Evolutionary conservation across 2,797 vertebrate species (phyloP).

Genomic region (Pteropus rufus): DNA sequence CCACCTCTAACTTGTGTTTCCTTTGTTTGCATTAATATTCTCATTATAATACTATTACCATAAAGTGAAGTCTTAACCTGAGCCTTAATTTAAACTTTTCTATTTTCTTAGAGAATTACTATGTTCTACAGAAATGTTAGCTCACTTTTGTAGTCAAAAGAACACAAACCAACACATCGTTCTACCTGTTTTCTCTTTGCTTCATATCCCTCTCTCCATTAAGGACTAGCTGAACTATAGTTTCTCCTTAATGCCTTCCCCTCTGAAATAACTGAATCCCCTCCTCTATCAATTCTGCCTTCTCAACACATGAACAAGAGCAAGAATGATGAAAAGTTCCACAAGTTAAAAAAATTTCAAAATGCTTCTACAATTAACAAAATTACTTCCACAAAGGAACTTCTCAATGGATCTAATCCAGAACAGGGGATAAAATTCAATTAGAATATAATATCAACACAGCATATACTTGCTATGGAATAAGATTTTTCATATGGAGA

Average conservation of each 20-base stretch:
- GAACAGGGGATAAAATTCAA: constrained; percentile 1
- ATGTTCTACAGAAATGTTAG: neutral
- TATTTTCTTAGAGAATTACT: constrained; percentile 19
- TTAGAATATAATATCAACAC: neutral
- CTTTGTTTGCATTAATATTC: neutral
- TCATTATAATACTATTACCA: constrained; percentile 6
- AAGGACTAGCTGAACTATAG: neutral
- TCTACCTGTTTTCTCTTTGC: constrained; percentile 5
- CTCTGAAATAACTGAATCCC: constrained; percentile 8
- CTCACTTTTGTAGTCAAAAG: neutral
- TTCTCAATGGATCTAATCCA: constrained; percentile 11
- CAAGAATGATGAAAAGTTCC: neutral
- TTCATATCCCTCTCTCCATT: neutral
- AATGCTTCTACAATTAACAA: constrained; percentile 32
- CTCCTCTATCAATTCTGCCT: neutral
- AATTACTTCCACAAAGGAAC: constrained; percentile 24
- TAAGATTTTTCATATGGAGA: neutral
- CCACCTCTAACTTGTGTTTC: neutral
- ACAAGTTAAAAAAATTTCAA: constrained; percentile 32
- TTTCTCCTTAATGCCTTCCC: neutral
- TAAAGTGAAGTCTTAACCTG: neutral
- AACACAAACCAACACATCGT: neutral
- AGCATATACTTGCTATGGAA: neutral
- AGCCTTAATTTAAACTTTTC: constrained; percentile 9
- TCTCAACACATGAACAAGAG: neutral